Conservation (phyloP, 1,140 invertebrate species). For the Lasioglossum albipes region DNA sequence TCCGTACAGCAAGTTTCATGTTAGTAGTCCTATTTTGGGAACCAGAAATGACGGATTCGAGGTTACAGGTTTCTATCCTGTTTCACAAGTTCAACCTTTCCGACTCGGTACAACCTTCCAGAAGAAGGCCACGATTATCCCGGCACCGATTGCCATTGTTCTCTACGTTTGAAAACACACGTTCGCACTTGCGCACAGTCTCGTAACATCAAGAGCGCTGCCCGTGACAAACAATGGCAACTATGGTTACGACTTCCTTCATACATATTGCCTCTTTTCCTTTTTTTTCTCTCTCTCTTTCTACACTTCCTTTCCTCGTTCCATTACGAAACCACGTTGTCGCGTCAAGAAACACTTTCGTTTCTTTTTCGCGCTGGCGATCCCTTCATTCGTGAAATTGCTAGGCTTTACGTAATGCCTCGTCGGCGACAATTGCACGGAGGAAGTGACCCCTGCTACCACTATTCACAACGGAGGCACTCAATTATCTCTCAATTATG, state of each 20-base stretch:
- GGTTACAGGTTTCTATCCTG: not conserved
- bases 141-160: not conserved
- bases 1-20: too few relatives aligned
- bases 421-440: not conserved
- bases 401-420: not conserved
- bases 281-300: not conserved
- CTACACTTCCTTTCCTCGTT: constrained; percentile 16
- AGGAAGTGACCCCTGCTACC: not conserved
- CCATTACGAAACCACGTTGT: constrained; percentile 36
- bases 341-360: constrained; percentile 17
- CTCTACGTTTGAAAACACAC: not conserved
- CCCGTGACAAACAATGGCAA: constrained; percentile 20
- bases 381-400: constrained; percentile 13
- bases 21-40: too few relatives aligned
- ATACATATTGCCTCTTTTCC: too few relatives aligned
- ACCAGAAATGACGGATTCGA: not conserved
- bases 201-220: not conserved
- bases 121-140: not conserved
- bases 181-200: not conserved
- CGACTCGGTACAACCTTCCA: not conserved
- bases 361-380: not conserved
- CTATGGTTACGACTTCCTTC: constrained; percentile 1
- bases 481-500: not conserved
- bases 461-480: too few relatives aligned
- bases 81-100: not conserved